Conservation (phyloP, 2,888 invertebrate species). For the Biston betularia region DNA sequence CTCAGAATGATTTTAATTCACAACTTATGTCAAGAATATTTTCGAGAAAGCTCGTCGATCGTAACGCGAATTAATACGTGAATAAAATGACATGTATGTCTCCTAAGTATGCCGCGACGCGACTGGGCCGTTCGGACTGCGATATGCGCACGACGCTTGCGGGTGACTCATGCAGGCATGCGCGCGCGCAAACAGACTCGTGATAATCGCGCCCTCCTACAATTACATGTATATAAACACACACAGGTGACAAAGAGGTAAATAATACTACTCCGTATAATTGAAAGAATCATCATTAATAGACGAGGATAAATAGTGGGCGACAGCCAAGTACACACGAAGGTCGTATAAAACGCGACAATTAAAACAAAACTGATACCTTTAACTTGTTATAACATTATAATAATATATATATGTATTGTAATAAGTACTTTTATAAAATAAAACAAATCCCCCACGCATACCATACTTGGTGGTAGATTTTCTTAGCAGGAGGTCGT, state of each 20-base stretch:
- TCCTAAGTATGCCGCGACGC: slow-evolving; percentile 81
- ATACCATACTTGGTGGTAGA: too few species aligned
- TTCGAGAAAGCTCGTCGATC: slow-evolving; percentile 54
- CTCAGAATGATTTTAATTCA: slow-evolving; percentile 58
- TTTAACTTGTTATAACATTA: slow-evolving; percentile 35
- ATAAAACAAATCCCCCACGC: slow-evolving; percentile 47
- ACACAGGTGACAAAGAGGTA: slow-evolving; percentile 75
- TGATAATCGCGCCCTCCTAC: slow-evolving; percentile 77
- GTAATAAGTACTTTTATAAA: slow-evolving; percentile 35
- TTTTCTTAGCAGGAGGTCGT: too few species aligned
- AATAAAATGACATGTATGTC: slow-evolving; percentile 80
- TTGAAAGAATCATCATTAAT: slow-evolving; percentile 66
- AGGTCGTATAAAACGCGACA: slow-evolving; percentile 57
- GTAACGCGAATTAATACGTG: slow-evolving; percentile 59
- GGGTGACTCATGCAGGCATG: slow-evolving; percentile 79
- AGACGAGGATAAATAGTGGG: slow-evolving; percentile 75
- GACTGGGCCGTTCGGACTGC: slow-evolving; percentile 80
- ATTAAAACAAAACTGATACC: slow-evolving; percentile 34
- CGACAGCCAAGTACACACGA: slow-evolving; percentile 65
- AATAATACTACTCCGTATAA: slow-evolving; percentile 69
- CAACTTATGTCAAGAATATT: slow-evolving; percentile 52
- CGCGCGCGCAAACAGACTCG: slow-evolving; percentile 76
- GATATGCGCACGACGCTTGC: slow-evolving; percentile 80
- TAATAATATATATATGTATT: slow-evolving; percentile 40
- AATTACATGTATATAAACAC: slow-evolving; percentile 68